A percentile compares a stretch with the other conserved stretches of the same genome.
phyloP scores from a whole-genome alignment of 1,140 invertebrate species.

The Panagrolaimus sp. region DNA sequence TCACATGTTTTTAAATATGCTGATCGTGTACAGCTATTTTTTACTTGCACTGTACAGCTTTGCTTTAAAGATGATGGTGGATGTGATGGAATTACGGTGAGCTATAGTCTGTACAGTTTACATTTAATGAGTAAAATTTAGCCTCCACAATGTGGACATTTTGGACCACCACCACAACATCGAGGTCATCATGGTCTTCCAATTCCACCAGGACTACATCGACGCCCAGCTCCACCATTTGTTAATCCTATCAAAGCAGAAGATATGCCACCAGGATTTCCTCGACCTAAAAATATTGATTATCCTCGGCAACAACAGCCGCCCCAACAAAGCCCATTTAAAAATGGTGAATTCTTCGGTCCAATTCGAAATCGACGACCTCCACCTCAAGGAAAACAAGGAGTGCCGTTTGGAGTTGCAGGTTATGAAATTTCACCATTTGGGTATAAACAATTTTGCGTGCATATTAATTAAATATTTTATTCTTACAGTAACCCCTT shows the following conservation, averaged over 20 bases:
- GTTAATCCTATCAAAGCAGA: no score
- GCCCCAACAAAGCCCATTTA: no score
- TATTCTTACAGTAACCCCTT: conserved; percentile 23
- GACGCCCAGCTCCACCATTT: neutral
- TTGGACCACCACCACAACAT: conserved; percentile 15
- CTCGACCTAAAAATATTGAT: no score
- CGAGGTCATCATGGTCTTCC: neutral
- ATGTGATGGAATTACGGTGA: conserved; percentile 54
- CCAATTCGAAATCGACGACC: neutral
- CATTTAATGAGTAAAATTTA: neutral
- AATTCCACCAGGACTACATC: conserved; percentile 12
- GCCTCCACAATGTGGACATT: neutral
- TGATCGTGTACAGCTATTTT: conserved; percentile 57
- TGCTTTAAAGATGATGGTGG: conserved; percentile 57
- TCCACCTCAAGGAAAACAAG: neutral
- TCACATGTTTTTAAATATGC: conserved; percentile 58
- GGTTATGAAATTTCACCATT: conserved; percentile 13
- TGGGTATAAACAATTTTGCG: neutral
- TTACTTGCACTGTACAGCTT: conserved; percentile 54
- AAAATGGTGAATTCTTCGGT: neutral
- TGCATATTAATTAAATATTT: neutral
- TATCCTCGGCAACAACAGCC: no score
- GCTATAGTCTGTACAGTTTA: neutral
- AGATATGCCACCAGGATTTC: no score
- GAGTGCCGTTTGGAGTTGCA: neutral